Base-by-base conservation (phyloP, 1,140 invertebrate species). In the Penaeus indicus region DNA sequence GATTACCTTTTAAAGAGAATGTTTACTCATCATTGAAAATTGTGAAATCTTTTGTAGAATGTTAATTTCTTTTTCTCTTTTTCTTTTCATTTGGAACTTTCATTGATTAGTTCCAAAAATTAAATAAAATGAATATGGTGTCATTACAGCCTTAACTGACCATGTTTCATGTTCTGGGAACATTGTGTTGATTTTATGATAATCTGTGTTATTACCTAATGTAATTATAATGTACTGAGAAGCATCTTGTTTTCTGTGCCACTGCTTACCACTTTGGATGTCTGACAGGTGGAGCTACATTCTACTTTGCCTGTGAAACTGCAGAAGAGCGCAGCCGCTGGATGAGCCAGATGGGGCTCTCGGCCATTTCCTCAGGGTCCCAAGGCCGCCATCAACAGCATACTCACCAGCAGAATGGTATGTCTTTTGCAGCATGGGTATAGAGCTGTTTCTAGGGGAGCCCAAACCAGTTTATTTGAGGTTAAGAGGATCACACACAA, bases 241-340 rank as follows among this genome's bases (percentile, higher is more conserved):
- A 42, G 2, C 42, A 77, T 77, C 75, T 32, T 47, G 32, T 32
- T 21, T 77, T 47, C 10, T 32, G 32, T 32, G 21, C 61, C 42
- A 61, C 10, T 75, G 10, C 42, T 25, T 69, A 69, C 61, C 47
- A 54, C 54, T 54, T 11, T 54, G 54, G 54, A 54, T 22, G 18
- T 54, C 11, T 77, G 60, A 96, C 96, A 91, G 90, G 89, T 84
- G 90, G 90, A 54, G 90, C 90, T 16, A 96, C 95, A 79, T 98
- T 98, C 93, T 97, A 97, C 92, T 98, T 98, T 93, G 96, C 97
- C 0, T 96, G 96, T 75, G 97, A 97, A 91, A 95, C 95, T 38
- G 94, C 95, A 89, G 96, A 97, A 91, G 95, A 95, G 83, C 94
- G 97, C 90, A 91, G 96, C 95, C 88, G 90, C 75, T 94, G 93